Conservation (phyloP, 2,888 invertebrate species). For the Agrochola litura region DNA sequence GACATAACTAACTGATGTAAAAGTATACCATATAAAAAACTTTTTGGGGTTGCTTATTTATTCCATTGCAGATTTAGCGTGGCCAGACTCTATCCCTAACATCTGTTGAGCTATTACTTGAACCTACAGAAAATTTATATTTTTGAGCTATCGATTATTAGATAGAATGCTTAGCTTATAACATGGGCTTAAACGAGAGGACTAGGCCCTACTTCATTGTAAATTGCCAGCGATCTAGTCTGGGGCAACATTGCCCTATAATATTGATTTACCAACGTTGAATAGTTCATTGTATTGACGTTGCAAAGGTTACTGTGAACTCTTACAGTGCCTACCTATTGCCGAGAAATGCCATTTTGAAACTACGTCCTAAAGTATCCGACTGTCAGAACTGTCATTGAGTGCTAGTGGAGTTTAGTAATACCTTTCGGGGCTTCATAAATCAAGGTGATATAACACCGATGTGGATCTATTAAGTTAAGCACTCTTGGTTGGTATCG, state of each 20-base stretch:
- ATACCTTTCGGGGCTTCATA: background rate
- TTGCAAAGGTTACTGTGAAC: background rate
- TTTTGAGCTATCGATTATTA: background rate
- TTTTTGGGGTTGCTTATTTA: no score
- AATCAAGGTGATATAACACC: background rate
- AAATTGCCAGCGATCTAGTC: background rate
- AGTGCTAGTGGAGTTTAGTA: background rate
- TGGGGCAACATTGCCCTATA: constrained; percentile 2
- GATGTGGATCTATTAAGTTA: background rate
- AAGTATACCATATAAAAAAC: no score
- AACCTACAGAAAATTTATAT: no score
- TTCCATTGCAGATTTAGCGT: no score
- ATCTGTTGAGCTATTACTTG: background rate
- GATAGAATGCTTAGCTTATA: background rate
- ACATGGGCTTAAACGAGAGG: background rate
- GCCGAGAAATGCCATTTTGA: background rate
- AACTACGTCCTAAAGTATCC: background rate
- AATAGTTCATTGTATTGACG: constrained; percentile 5
- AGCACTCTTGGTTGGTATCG: background rate
- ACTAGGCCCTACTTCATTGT: background rate
- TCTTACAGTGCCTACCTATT: background rate
- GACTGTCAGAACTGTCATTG: background rate
- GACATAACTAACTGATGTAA: no score
- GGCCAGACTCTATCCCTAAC: no score
- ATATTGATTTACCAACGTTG: constrained; percentile 12